These are phyloP conservation scores for Corynorhinus townsendii DNA, from an alignment of 2,113 vertebrate genomes.

Conservation along the genomic window DNA sequence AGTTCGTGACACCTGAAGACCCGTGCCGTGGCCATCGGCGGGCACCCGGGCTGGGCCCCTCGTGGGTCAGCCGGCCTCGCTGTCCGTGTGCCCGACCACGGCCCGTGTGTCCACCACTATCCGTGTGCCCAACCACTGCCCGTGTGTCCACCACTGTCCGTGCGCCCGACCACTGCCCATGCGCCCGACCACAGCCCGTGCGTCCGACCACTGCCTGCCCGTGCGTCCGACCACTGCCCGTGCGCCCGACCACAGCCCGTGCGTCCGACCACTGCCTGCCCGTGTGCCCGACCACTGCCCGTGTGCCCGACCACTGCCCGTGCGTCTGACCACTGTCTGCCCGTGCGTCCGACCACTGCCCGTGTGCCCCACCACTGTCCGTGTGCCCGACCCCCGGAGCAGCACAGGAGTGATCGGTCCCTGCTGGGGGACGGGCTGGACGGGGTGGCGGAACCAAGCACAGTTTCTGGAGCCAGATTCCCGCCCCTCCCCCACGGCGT, in stretches of 20 bases:
- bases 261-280: slow-evolving; percentile 62
- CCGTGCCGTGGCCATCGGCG: slow-evolving; percentile 50
- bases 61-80: slow-evolving; percentile 77
- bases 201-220: no score
- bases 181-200: slow-evolving; percentile 54
- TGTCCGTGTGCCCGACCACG: slow-evolving; percentile 72
- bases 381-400: slow-evolving; percentile 53
- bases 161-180: slow-evolving; percentile 61
- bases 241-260: slow-evolving; percentile 72
- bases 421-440: slow-evolving; percentile 61
- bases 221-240: no score
- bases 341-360: slow-evolving; percentile 14
- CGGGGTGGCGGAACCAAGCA: neutral
- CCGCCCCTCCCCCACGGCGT: slow-evolving; percentile 64
- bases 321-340: no score
- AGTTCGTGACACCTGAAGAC: slow-evolving; percentile 72
- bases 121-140: no score
- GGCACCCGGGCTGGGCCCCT: slow-evolving; percentile 72
- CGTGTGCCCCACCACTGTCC: slow-evolving; percentile 62
- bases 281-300: slow-evolving; percentile 61
- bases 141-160: no score
- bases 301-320: slow-evolving; percentile 61
- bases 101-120: no score
- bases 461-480: slow-evolving; percentile 66
- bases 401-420: neutral